Evolutionary conservation across 2,113 vertebrate genomes (phyloP).

Genomic region (Okapia johnstoni): DNA sequence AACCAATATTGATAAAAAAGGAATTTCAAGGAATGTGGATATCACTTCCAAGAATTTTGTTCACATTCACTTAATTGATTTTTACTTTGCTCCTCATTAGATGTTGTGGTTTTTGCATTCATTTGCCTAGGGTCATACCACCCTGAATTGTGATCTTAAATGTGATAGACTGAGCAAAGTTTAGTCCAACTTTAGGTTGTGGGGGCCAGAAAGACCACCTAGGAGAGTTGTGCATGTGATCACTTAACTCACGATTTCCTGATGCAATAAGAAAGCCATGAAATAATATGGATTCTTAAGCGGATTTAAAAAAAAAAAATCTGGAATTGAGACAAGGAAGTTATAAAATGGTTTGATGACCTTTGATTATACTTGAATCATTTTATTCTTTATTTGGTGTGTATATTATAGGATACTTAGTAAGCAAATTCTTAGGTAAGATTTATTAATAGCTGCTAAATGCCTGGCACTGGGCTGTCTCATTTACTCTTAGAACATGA

Average conservation of each 20-base stretch:
- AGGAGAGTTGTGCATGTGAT: not conserved
- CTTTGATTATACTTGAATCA: not conserved
- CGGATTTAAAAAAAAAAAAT: not conserved
- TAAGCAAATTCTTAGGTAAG: not conserved
- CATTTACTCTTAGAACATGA: not conserved
- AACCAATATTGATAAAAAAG: constrained; percentile 32
- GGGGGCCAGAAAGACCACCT: constrained; percentile 24
- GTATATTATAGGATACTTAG: not conserved
- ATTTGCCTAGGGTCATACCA: constrained; percentile 50
- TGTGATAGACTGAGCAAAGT: constrained; percentile 4
- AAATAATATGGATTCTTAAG: not conserved
- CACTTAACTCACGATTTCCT: not conserved
- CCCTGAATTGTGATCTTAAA: constrained; percentile 16
- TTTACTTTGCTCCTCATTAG: constrained; percentile 27
- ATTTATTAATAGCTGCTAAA: not conserved
- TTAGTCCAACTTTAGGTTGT: not conserved
- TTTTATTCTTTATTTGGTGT: not conserved
- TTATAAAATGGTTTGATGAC: not conserved
- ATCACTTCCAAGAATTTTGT: constrained; percentile 32
- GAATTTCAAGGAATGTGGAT: constrained; percentile 23
- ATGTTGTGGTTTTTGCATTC: constrained; percentile 12
- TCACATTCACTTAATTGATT: constrained; percentile 40
- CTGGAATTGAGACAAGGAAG: not conserved
- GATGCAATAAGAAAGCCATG: not conserved
- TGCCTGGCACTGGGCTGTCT: not conserved